Conservation (phyloP, 2,113 vertebrate genomes). For the Gallinago undulata region DNA sequence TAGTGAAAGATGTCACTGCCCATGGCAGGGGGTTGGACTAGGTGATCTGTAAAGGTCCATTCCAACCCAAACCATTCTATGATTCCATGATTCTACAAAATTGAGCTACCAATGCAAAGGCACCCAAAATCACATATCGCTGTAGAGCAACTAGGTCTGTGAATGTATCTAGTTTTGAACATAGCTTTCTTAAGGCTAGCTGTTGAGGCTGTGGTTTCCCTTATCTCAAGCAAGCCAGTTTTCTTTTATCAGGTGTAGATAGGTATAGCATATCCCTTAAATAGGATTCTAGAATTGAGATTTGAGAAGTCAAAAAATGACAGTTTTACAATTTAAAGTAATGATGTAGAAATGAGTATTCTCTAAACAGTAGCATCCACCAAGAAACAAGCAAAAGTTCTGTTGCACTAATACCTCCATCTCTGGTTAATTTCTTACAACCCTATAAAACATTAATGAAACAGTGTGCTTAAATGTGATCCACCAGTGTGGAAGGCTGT, state of each 20-base stretch:
- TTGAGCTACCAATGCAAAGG: background rate
- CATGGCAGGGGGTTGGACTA: background rate
- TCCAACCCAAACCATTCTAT: background rate
- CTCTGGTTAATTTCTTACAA: background rate
- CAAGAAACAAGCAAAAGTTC: background rate
- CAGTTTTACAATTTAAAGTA: background rate
- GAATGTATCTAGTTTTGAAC: background rate
- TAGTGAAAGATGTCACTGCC: background rate
- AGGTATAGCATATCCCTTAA: background rate
- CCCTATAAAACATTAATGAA: background rate
- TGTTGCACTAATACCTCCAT: background rate
- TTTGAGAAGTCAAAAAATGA: background rate
- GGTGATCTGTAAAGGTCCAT: background rate
- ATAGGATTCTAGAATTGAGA: background rate
- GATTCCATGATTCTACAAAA: background rate
- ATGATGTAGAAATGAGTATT: background rate
- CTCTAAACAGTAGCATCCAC: background rate
- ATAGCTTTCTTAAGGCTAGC: background rate
- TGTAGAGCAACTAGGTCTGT: background rate
- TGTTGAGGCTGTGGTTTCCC: background rate
- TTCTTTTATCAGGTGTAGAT: background rate
- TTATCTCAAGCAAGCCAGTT: background rate
- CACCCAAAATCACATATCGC: background rate
- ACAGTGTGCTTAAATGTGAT: background rate
- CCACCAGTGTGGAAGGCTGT: background rate